These are phyloP conservation scores for Callyntrura sp. DNA, from an alignment of 2,888 invertebrate species.

Conservation along the genomic window DNA sequence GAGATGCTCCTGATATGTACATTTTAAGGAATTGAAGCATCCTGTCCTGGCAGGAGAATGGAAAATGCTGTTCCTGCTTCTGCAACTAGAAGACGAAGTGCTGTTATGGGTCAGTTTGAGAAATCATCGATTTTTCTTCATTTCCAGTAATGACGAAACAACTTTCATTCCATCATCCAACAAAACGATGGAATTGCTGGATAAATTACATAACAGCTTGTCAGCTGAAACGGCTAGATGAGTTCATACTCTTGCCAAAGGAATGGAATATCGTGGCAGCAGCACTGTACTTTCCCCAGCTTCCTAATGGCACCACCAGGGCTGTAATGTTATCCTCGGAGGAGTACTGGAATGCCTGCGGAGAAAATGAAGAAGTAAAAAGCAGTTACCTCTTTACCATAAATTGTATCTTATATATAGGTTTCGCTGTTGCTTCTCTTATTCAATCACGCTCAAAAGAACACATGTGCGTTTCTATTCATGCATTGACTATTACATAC, in stretches of 20 bases:
- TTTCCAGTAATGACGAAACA: slow-evolving; percentile 36
- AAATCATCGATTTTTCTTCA: slow-evolving; percentile 59
- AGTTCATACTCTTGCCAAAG: slow-evolving; percentile 82
- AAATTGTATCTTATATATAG: too few species aligned
- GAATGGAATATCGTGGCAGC: slow-evolving; percentile 83
- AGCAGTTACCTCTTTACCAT: slow-evolving; percentile 24
- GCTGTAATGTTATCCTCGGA: slow-evolving; percentile 87
- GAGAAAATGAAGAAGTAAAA: slow-evolving; percentile 25
- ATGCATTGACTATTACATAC: background rate
- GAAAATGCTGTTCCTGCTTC: slow-evolving; percentile 7
- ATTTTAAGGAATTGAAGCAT: too few species aligned
- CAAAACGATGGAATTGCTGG: background rate
- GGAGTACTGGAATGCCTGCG: slow-evolving; percentile 86
- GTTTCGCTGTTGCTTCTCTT: background rate
- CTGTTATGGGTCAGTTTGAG: slow-evolving; percentile 56
- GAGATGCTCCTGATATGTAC: too few species aligned
- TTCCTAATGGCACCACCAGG: slow-evolving; percentile 86
- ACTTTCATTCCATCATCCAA: slow-evolving; percentile 28
- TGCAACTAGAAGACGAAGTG: too few species aligned
- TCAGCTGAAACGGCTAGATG: slow-evolving; percentile 79
- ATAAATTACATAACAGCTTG: slow-evolving; percentile 28
- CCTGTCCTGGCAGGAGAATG: too few species aligned
- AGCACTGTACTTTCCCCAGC: slow-evolving; percentile 86
- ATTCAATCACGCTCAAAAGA: background rate
- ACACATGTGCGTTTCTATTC: background rate